Evolutionary conservation across 2,888 invertebrate genomes (phyloP).

Genomic region (Cephonodes hylas): DNA sequence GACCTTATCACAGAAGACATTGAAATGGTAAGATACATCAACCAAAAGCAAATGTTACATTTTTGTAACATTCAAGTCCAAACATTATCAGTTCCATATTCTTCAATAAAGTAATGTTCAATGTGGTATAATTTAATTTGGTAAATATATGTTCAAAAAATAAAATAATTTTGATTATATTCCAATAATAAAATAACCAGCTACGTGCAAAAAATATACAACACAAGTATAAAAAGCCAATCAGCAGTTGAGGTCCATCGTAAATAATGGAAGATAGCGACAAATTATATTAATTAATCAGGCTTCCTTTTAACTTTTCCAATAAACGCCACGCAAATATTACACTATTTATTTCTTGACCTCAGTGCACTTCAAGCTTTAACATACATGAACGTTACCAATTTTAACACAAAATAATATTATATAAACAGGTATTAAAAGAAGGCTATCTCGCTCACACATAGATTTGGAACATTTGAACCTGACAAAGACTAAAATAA

Average conservation of each 20-base stretch:
- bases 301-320: no score
- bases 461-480: no score
- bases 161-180: not conserved
- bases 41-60: constrained; percentile 23
- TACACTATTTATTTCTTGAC: no score
- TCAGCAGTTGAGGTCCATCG: not conserved
- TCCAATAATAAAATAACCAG: not conserved
- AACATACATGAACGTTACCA: no score
- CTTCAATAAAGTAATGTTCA: not conserved
- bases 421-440: no score
- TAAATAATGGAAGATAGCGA: not conserved
- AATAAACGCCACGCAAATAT: no score
- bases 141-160: not conserved
- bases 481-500: no score
- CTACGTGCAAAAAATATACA: not conserved
- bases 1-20: constrained; percentile 35
- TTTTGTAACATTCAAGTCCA: not conserved
- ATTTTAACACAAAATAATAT: no score
- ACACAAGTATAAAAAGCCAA: not conserved
- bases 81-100: not conserved
- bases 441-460: no score
- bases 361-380: not conserved
- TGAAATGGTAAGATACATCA: constrained; percentile 16
- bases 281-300: no score
- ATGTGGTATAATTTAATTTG: not conserved